These are phyloP conservation scores for Drosophila tanythrix DNA, from an alignment of 2,888 invertebrate species.

Conservation along the genomic window DNA sequence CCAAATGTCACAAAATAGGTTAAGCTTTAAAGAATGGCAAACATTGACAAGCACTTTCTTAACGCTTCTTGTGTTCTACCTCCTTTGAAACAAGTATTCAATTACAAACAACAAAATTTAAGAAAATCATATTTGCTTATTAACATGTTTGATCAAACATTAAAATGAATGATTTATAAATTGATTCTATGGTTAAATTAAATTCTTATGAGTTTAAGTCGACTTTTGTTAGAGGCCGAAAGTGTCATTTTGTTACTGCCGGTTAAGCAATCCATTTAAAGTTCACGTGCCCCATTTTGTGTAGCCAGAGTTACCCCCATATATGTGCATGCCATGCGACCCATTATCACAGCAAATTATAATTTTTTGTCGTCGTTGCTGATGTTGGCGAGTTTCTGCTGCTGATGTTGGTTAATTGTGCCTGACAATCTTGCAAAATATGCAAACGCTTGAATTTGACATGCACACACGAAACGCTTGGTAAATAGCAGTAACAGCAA, in stretches of 20 bases:
- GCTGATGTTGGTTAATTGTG: slow-evolving; percentile 78
- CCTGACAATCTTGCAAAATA: slow-evolving; percentile 79
- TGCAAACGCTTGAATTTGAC: slow-evolving; percentile 79
- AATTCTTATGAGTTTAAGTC: not conserved
- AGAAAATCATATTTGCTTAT: not conserved
- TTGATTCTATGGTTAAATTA: not conserved
- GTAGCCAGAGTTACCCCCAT: slow-evolving; percentile 33
- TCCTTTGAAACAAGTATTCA: not conserved
- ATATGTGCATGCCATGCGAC: slow-evolving; percentile 10
- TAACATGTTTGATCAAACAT: not conserved
- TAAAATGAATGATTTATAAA: not conserved
- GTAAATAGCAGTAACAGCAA: slow-evolving; percentile 72
- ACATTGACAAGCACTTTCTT: not conserved
- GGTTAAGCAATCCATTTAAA: slow-evolving; percentile 49
- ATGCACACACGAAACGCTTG: slow-evolving; percentile 79
- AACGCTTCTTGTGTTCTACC: not conserved
- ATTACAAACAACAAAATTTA: not conserved
- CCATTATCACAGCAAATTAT: slow-evolving; percentile 74
- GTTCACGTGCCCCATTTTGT: slow-evolving; percentile 47
- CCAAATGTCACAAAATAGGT: not conserved
- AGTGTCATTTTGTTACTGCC: slow-evolving; percentile 22
- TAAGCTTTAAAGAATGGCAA: not conserved
- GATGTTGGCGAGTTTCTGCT: slow-evolving; percentile 37
- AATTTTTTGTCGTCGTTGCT: slow-evolving; percentile 53
- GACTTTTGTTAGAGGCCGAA: not conserved